These are phyloP conservation scores for Abramis brama DNA, from an alignment of 2,113 vertebrate genomes.

Conservation along the genomic window DNA sequence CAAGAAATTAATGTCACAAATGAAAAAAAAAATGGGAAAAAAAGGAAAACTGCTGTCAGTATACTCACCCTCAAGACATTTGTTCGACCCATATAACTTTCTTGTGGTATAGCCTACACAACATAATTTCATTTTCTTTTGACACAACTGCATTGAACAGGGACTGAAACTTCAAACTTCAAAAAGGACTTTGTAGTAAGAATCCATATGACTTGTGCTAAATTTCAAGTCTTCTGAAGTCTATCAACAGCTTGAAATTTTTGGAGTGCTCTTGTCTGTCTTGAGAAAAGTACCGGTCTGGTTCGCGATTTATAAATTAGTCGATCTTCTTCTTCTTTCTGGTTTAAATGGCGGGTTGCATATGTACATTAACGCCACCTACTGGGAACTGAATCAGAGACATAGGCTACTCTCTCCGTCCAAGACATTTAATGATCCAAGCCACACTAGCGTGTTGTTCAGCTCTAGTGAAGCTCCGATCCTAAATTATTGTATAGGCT, in stretches of 20 bases:
- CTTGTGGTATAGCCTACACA: not conserved
- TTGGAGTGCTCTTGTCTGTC: not conserved
- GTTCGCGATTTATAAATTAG: too few species aligned
- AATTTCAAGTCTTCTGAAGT: not conserved
- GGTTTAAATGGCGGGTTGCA: too few species aligned
- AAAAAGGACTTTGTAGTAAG: not conserved
- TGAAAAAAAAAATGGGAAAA: not conserved
- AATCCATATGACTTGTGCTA: not conserved
- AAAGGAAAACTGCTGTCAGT: not conserved
- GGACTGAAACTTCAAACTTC: not conserved
- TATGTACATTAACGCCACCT: too few species aligned
- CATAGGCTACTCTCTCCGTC: too few species aligned
- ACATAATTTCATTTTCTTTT: too few species aligned
- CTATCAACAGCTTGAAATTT: not conserved
- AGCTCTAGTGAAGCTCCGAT: too few species aligned
- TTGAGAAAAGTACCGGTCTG: not conserved
- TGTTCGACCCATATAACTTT: not conserved
- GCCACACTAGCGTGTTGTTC: too few species aligned
- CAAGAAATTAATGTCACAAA: not conserved
- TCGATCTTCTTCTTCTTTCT: not conserved
- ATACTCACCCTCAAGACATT: not conserved
- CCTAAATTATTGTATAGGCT: too few species aligned
- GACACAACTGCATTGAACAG: not conserved
- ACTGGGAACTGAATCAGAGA: too few species aligned
- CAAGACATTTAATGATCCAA: too few species aligned